Conservation (phyloP, 2,797 vertebrate genomes). For the Bradypodion pumilum region DNA sequence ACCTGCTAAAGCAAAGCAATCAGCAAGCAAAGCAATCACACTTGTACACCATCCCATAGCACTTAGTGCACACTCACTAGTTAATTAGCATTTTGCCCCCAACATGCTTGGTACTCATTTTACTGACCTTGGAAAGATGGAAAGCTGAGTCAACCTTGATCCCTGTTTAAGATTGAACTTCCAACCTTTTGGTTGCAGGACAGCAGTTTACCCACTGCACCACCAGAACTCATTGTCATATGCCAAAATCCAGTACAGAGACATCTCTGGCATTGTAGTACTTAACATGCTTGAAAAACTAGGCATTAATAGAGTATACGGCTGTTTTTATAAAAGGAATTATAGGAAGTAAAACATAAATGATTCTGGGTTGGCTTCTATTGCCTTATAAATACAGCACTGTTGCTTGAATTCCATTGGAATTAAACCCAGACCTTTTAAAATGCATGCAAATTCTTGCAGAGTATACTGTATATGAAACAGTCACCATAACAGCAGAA, state of each 20-base stretch:
- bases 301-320: conserved; percentile 58
- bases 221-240: too few relatives aligned
- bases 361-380: conserved; percentile 61
- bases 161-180: too few relatives aligned
- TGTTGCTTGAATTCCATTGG: conserved; percentile 76
- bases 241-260: conserved; percentile 41
- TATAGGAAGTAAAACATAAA: conserved; percentile 66
- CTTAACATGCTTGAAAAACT: conserved; percentile 58
- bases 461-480: conserved; percentile 84
- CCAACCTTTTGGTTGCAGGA: too few relatives aligned
- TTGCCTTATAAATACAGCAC: conserved; percentile 71
- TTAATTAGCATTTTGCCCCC: too few relatives aligned
- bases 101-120: too few relatives aligned
- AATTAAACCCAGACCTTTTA: conserved; percentile 81
- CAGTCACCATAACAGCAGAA: conserved; percentile 75
- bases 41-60: too few relatives aligned
- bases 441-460: conserved; percentile 83
- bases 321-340: conserved; percentile 55
- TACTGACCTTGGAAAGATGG: too few relatives aligned
- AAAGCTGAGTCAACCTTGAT: too few relatives aligned
- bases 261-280: conserved; percentile 53
- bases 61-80: too few relatives aligned
- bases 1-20: conserved; percentile 37
- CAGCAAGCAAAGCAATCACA: too few relatives aligned
- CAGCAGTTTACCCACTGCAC: too few relatives aligned